Percentiles rank a stretch among this genome's conserved stretches.
Evolutionary conservation across 2,113 vertebrate genomes (phyloP).

Genomic region (Hiodon tergisus): DNA sequence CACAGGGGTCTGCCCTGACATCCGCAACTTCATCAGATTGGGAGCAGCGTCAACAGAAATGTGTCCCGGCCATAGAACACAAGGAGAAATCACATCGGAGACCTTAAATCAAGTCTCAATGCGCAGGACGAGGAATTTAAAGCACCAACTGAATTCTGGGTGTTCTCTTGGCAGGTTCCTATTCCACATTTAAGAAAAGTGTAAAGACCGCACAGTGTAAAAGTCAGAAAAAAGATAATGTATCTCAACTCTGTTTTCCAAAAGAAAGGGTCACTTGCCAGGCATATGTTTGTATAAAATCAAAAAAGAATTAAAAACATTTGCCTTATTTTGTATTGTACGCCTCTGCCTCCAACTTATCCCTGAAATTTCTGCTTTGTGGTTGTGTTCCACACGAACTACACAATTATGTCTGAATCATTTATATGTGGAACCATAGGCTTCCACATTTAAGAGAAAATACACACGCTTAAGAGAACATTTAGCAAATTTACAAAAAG

Average conservation of each 20-base stretch:
- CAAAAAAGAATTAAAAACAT: not conserved
- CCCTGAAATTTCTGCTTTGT: not conserved
- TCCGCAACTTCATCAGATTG: constrained; percentile 26
- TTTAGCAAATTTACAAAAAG: not conserved
- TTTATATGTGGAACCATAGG: not conserved
- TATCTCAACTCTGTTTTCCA: not conserved
- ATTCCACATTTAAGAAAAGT: not conserved
- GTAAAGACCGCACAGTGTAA: not conserved
- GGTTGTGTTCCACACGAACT: not conserved
- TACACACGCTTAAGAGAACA: not conserved
- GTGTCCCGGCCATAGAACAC: too few relatives aligned
- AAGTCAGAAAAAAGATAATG: not conserved
- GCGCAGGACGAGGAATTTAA: too few relatives aligned
- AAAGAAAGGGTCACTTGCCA: too few relatives aligned
- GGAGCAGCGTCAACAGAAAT: not conserved
- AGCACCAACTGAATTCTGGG: too few relatives aligned
- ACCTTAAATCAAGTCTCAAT: too few relatives aligned
- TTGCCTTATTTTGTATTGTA: constrained; percentile 1
- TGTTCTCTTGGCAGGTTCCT: not conserved
- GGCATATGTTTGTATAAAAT: not conserved
- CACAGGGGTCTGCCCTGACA: constrained; percentile 20
- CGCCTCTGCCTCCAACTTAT: not conserved
- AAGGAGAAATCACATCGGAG: too few relatives aligned
- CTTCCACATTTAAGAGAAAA: not conserved
- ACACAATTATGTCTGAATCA: not conserved